A percentile compares a stretch with the other conserved stretches of the same genome.
phyloP scores from a whole-genome alignment of 2,888 invertebrate species.

The Campaea margaritaria region DNA sequence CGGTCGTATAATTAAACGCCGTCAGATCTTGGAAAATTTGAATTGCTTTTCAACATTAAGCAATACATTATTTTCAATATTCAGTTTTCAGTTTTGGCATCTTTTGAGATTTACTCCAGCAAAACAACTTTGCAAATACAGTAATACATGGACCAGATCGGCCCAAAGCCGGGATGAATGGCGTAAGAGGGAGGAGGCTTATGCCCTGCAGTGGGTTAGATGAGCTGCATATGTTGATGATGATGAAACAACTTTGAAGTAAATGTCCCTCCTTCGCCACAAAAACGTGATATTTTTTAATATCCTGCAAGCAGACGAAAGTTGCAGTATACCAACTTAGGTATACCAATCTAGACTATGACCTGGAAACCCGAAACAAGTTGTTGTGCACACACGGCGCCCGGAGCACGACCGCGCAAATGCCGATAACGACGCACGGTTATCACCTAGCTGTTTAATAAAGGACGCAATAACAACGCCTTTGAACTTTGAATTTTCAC shows the following conservation, averaged over 20 bases:
- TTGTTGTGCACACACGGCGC: constrained; percentile 42
- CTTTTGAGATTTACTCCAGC: no score
- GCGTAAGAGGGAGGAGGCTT: no score
- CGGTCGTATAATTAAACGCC: constrained; percentile 9
- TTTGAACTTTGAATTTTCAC: not conserved
- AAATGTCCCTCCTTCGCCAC: no score
- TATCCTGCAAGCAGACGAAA: not conserved
- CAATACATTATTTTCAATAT: no score
- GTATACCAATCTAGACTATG: not conserved
- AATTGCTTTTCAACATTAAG: no score
- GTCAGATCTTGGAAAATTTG: not conserved
- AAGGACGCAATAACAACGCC: not conserved
- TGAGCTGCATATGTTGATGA: no score
- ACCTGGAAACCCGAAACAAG: constrained; percentile 8
- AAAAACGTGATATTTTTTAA: not conserved
- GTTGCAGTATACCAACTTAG: not conserved
- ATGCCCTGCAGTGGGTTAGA: no score
- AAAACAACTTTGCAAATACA: no score
- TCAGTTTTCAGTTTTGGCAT: no score
- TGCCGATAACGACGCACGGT: constrained; percentile 47
- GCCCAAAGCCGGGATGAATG: no score
- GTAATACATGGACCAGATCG: no score
- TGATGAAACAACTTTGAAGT: no score
- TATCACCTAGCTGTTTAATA: constrained; percentile 37
- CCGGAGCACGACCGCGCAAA: constrained; percentile 46